phyloP scores from a whole-genome alignment of 2,797 vertebrate species.

The Philypnodon macrostomus region DNA sequence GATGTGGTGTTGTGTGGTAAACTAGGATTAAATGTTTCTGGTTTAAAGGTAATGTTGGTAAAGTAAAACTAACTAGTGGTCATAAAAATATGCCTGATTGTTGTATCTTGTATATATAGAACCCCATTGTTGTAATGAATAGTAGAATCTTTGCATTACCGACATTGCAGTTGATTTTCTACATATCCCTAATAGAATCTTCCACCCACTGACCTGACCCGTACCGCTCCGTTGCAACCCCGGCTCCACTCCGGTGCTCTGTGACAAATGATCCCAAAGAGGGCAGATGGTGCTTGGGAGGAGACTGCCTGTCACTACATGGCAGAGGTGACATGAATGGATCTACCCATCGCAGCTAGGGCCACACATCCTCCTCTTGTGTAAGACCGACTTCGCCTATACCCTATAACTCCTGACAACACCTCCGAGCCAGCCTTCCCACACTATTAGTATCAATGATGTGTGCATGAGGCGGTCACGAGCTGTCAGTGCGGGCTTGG shows the following conservation, averaged over 20 bases:
- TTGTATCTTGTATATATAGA: too few species aligned
- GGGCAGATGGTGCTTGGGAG: constrained; percentile 68
- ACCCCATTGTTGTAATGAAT: too few species aligned
- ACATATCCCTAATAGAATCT: background rate
- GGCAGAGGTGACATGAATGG: constrained; percentile 62
- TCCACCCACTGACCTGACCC: background rate
- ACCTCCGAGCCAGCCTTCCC: constrained; percentile 43
- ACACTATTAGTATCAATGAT: constrained; percentile 69
- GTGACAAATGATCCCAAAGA: constrained; percentile 70
- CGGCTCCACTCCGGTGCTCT: constrained; percentile 60
- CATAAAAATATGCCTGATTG: too few species aligned
- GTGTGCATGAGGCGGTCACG: constrained; percentile 51
- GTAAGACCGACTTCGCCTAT: constrained; percentile 44
- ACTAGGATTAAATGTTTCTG: too few species aligned
- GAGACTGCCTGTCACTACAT: constrained; percentile 62
- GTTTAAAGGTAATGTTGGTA: too few species aligned
- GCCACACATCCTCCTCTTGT: constrained; percentile 49
- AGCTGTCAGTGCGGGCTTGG: constrained; percentile 52
- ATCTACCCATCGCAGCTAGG: constrained; percentile 53
- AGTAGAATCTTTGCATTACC: too few species aligned
- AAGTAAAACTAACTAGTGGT: too few species aligned
- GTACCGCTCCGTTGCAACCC: background rate
- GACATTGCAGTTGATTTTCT: background rate
- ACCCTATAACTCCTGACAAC: constrained; percentile 31
- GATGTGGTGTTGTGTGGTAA: too few species aligned